Evolutionary conservation across 2,797 vertebrate species (phyloP), one percentile per base, ranked within the genome.

Genomic region (Microcaecilia unicolor): DNA sequence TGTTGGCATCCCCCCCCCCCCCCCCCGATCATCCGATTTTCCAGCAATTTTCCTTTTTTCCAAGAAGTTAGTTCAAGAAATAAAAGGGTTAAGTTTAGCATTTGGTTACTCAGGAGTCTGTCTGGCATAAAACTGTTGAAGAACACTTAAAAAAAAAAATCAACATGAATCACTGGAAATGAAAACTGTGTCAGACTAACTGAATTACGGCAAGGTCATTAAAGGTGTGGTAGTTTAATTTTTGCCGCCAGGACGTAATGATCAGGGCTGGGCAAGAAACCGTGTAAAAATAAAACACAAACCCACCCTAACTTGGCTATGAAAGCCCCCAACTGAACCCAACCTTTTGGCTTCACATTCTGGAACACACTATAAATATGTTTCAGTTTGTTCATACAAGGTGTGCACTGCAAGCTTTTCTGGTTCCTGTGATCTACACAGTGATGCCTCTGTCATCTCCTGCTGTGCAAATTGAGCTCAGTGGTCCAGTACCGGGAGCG

Each of bases 151-250:
- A 66, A 40, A 63, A 60, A 62, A 79, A 75, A 73, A 75, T 72
- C 72, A 64, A n/a, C 52, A 66, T 61, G 64, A 73, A 81, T 56
- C 34, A 48, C 68, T n/a, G n/a, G n/a, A n/a, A n/a, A n/a, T n/a
- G n/a, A n/a, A 50, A 72, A 48, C 44, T 33, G 41, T 49, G 56
- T 74, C 74, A 71, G 69, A 70, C 69, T 51, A 65, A 61, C 61
- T 66, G 74, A 75, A 76, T 75, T 67, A 59, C n/a, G n/a, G n/a
- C n/a, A n/a, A 38, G 46, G 67, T 77, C 67, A 74, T 77, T 77
- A 73, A 66, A 84, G 75, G 76, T 74, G 79, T 78, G 79, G 79
- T 67, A 52, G 71, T 41, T 39, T 65, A 33, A 59, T 67, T 69
- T 70, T 59, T 65, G 43, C 41, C 58, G 74, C 74, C 58, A 67